These are phyloP conservation scores for Drosophila histrio DNA, from an alignment of 2,888 invertebrate species.

Conservation along the genomic window DNA sequence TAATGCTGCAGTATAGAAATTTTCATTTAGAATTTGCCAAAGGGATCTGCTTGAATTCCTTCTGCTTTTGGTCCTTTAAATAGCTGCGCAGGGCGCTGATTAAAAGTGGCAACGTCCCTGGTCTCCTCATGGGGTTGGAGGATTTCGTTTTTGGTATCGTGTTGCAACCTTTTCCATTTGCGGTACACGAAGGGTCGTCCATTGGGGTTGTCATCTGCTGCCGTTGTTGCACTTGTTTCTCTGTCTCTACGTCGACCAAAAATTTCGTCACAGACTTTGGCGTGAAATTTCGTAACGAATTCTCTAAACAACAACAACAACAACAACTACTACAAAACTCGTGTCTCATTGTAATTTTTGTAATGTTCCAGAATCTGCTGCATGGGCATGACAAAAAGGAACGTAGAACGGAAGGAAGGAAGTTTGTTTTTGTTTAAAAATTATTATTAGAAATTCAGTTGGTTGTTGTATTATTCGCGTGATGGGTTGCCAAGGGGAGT, in stretches of 20 bases:
- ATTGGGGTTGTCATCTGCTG: conserved; percentile 46
- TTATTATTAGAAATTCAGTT: conserved; percentile 77
- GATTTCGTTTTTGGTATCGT: conserved; percentile 47
- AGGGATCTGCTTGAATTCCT: conserved; percentile 32
- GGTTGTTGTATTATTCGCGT: conserved; percentile 46
- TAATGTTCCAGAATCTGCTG: conserved; percentile 69
- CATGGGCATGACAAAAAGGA: conserved; percentile 36
- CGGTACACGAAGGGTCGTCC: conserved; percentile 36
- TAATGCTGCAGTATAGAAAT: conserved; percentile 66
- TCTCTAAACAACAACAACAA: conserved; percentile 46
- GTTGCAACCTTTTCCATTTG: conserved; percentile 70
- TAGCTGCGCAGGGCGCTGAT: conserved; percentile 73
- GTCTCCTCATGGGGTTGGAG: conserved; percentile 54
- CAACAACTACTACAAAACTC: conserved; percentile 41
- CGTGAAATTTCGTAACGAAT: conserved; percentile 82
- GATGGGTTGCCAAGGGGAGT: conserved; percentile 17
- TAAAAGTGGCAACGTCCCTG: conserved; percentile 71
- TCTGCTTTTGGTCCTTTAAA: conserved; percentile 53
- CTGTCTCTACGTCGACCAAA: conserved; percentile 17
- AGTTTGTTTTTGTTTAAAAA: conserved; percentile 77
- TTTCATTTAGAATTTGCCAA: conserved; percentile 60
- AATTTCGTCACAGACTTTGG: conserved; percentile 81
- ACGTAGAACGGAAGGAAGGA: conserved; percentile 13
- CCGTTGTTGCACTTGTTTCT: conserved; percentile 72
- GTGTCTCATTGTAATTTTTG: conserved; percentile 73